Percentiles rank a stretch among this genome's conserved stretches.
Conservation (phyloP, 2,113 vertebrate species). For the Aythya baeri region DNA sequence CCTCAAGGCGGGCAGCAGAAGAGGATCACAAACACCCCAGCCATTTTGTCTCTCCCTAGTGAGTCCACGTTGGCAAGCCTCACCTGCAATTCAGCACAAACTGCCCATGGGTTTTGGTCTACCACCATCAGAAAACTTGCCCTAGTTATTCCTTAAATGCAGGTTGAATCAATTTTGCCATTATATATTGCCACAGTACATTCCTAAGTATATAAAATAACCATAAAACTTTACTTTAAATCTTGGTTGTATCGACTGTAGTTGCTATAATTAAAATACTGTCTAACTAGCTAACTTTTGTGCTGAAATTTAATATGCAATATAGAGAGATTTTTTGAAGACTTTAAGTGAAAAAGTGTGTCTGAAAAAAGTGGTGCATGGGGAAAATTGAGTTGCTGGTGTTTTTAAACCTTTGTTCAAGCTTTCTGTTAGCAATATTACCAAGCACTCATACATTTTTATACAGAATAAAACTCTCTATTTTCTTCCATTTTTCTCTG, state of each 20-base stretch:
- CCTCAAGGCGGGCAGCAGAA: not conserved
- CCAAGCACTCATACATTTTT: not conserved
- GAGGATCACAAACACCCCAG: not conserved
- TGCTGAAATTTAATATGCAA: not conserved
- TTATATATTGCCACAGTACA: not conserved
- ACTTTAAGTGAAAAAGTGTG: not conserved
- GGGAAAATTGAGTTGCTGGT: not conserved
- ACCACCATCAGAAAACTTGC: not conserved
- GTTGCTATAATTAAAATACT: not conserved
- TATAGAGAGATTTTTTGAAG: not conserved
- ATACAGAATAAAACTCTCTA: not conserved
- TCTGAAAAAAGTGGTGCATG: not conserved
- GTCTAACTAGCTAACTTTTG: not conserved
- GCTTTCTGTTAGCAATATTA: not conserved
- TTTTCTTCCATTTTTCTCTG: not conserved
- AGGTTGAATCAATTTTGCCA: not conserved
- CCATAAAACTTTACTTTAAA: not conserved
- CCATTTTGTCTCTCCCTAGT: not conserved
- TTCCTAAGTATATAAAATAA: conserved; percentile 15
- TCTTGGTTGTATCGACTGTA: not conserved
- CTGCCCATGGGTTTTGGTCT: not conserved
- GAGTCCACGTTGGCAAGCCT: not conserved
- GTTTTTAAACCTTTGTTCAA: not conserved
- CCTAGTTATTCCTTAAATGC: not conserved
- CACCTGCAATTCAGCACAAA: not conserved